phyloP scores from a whole-genome alignment of 2,113 vertebrate species.

The Grantiella picta region DNA sequence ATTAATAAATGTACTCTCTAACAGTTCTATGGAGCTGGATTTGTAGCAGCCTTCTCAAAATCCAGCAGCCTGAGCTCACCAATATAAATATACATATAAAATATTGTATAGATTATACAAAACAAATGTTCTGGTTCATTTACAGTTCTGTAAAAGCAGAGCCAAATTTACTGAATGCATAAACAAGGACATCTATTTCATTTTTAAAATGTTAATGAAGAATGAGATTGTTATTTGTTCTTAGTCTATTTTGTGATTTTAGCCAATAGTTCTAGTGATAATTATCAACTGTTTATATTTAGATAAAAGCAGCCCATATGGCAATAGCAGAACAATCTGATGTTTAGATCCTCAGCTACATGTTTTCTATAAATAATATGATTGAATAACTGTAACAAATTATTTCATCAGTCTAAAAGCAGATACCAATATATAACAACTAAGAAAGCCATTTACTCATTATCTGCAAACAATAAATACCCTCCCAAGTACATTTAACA shows the following conservation, averaged over 20 bases:
- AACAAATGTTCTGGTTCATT: conserved; percentile 52
- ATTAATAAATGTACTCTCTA: background rate
- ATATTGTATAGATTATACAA: background rate
- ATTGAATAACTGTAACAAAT: conserved; percentile 58
- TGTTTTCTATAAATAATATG: conserved; percentile 64
- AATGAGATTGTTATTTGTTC: conserved; percentile 41
- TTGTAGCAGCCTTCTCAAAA: background rate
- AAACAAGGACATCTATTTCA: conserved; percentile 41
- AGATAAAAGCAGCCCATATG: conserved; percentile 58
- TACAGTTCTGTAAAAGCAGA: background rate
- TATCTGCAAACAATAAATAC: conserved; percentile 52
- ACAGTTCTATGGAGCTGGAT: background rate
- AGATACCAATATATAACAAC: conserved; percentile 40
- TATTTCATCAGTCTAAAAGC: conserved; percentile 61
- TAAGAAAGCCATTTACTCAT: conserved; percentile 54
- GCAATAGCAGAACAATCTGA: conserved; percentile 41
- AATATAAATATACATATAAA: background rate
- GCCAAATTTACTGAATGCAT: conserved; percentile 27
- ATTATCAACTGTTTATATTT: conserved; percentile 52
- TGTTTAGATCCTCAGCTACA: conserved; percentile 48
- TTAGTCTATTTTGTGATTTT: conserved; percentile 42
- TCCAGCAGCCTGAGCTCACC: background rate
- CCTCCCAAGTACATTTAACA: conserved; percentile 27
- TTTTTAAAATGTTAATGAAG: conserved; percentile 49
- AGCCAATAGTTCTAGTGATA: conserved; percentile 45